Conservation (phyloP, 2,113 vertebrate genomes). For the Catharus minimus region DNA sequence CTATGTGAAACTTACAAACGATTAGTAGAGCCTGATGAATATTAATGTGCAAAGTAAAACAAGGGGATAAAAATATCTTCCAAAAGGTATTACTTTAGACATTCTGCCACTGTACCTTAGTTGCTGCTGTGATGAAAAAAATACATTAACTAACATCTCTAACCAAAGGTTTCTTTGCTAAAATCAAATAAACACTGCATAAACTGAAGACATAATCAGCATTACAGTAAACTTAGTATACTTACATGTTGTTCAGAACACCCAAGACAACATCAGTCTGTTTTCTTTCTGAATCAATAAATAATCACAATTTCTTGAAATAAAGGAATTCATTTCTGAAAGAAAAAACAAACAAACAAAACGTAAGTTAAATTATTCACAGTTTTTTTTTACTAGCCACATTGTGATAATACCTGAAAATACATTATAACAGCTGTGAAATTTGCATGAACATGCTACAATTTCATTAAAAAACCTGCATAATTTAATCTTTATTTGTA, state of each 20-base stretch:
- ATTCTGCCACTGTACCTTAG: neutral
- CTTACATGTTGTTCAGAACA: conserved; percentile 63
- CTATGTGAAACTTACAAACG: neutral
- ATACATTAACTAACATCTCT: neutral
- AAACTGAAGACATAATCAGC: neutral
- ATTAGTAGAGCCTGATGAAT: neutral
- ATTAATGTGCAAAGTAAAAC: neutral
- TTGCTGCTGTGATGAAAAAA: neutral
- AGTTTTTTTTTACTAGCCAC: neutral
- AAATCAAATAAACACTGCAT: neutral
- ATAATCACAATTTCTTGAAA: neutral
- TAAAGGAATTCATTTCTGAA: conserved; percentile 67
- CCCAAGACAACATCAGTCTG: neutral
- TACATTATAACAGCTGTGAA: neutral
- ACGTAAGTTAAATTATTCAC: neutral
- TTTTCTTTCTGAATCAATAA: neutral
- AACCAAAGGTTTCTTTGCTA: neutral
- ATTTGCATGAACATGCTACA: neutral
- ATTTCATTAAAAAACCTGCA: neutral
- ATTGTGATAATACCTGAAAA: neutral
- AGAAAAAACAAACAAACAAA: neutral
- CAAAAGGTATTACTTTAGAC: neutral
- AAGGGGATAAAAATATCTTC: neutral
- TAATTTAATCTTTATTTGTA: neutral
- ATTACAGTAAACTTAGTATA: neutral